Evolutionary conservation across 2,113 vertebrate species (phyloP).

Genomic region (Ardeotis arabs): DNA sequence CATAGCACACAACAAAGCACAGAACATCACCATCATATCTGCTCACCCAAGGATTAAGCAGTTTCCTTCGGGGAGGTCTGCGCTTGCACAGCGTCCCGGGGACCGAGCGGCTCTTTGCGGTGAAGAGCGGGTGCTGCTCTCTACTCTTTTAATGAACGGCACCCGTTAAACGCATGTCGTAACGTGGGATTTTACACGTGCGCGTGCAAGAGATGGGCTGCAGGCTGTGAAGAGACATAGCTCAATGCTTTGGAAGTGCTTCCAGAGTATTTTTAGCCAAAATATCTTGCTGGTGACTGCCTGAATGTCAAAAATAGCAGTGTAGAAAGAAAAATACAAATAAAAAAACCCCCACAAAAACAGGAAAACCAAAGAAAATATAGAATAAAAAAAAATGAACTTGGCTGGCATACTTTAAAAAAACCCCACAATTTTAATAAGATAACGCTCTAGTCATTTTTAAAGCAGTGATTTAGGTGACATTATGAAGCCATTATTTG

Average conservation of each 20-base stretch:
- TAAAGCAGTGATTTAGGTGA: neutral
- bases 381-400: neutral
- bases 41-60: conserved; percentile 69
- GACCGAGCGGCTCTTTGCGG: neutral
- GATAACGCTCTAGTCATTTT: neutral
- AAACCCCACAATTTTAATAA: neutral
- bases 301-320: neutral
- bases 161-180: neutral
- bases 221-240: neutral
- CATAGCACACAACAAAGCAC: conserved; percentile 61
- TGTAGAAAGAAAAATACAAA: neutral
- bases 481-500: neutral
- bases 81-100: neutral
- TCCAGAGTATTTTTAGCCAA: neutral
- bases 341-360: no score
- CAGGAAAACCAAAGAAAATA: neutral
- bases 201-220: neutral
- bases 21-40: conserved; percentile 19
- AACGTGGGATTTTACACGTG: neutral
- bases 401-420: neutral
- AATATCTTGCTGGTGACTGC: neutral
- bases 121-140: neutral
- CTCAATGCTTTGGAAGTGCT: neutral
- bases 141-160: neutral
- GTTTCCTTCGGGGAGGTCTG: neutral